phyloP scores from a whole-genome alignment of 2,888 invertebrate species.

The Leptopilina drosophilae region DNA sequence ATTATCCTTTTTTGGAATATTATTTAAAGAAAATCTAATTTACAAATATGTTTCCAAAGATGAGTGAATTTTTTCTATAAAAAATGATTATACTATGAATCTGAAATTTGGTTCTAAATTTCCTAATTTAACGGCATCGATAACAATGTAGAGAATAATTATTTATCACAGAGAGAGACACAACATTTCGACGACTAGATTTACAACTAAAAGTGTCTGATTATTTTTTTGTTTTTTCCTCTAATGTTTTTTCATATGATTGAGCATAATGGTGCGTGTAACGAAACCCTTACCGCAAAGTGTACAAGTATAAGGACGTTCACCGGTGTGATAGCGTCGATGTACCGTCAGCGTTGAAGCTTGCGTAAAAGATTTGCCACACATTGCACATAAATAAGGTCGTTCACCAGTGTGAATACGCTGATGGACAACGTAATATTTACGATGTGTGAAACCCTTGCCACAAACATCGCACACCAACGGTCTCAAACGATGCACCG shows the following conservation, averaged over 20 bases:
- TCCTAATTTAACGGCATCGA: neutral
- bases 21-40: too few species aligned
- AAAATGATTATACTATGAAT: too few species aligned
- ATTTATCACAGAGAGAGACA: constrained; percentile 53
- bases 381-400: constrained; percentile 77
- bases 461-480: constrained; percentile 76
- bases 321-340: constrained; percentile 75
- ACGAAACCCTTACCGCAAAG: constrained; percentile 76
- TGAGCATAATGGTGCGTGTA: constrained; percentile 76
- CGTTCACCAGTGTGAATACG: constrained; percentile 77
- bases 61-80: too few species aligned
- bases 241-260: constrained; percentile 76
- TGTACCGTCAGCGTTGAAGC: constrained; percentile 75
- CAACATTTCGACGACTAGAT: constrained; percentile 43
- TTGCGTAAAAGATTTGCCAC: constrained; percentile 75
- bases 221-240: constrained; percentile 40
- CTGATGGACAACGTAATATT: constrained; percentile 75
- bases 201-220: neutral
- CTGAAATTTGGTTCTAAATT: neutral
- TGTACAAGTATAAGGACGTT: constrained; percentile 75
- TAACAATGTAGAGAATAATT: constrained; percentile 16
- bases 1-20: too few species aligned
- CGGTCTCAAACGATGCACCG: constrained; percentile 71
- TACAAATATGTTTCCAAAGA: too few species aligned
- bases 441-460: constrained; percentile 75